These are phyloP conservation scores for Drosophila rellima DNA, from an alignment of 2,888 invertebrate genomes.

Conservation along the genomic window DNA sequence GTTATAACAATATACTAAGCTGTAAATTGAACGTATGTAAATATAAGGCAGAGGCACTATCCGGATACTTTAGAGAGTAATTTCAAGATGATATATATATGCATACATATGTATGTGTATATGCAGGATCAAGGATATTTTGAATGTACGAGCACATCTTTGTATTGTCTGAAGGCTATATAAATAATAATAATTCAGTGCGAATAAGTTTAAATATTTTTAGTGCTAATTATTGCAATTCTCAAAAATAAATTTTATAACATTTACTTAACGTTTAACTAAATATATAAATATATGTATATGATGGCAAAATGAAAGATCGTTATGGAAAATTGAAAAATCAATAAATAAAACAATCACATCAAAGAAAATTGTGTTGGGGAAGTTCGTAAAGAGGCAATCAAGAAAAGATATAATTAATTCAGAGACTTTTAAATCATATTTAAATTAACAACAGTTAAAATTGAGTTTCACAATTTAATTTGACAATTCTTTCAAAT, in stretches of 20 bases:
- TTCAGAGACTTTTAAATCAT: too few species aligned
- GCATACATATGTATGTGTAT: too few species aligned
- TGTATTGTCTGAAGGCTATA: slow-evolving; percentile 40
- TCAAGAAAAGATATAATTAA: not conserved
- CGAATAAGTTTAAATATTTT: slow-evolving; percentile 65
- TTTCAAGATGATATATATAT: not conserved
- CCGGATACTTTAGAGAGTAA: slow-evolving; percentile 4
- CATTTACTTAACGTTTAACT: slow-evolving; percentile 78
- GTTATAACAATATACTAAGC: slow-evolving; percentile 32
- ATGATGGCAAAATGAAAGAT: slow-evolving; percentile 51
- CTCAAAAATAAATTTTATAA: slow-evolving; percentile 74
- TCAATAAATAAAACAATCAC: slow-evolving; percentile 78
- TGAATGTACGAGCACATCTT: slow-evolving; percentile 28
- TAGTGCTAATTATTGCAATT: slow-evolving; percentile 79
- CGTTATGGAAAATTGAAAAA: slow-evolving; percentile 74
- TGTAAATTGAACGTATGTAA: slow-evolving; percentile 48
- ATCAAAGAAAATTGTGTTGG: slow-evolving; percentile 13
- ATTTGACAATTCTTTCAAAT: too few species aligned
- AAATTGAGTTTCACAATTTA: too few species aligned
- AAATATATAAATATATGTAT: slow-evolving; percentile 33
- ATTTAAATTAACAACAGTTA: too few species aligned
- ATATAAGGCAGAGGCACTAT: slow-evolving; percentile 32
- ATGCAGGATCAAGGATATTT: slow-evolving; percentile 52
- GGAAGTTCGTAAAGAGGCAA: not conserved
- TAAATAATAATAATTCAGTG: slow-evolving; percentile 16